Conservation (phyloP, 2,888 invertebrate species). For the Ophraella communa region DNA sequence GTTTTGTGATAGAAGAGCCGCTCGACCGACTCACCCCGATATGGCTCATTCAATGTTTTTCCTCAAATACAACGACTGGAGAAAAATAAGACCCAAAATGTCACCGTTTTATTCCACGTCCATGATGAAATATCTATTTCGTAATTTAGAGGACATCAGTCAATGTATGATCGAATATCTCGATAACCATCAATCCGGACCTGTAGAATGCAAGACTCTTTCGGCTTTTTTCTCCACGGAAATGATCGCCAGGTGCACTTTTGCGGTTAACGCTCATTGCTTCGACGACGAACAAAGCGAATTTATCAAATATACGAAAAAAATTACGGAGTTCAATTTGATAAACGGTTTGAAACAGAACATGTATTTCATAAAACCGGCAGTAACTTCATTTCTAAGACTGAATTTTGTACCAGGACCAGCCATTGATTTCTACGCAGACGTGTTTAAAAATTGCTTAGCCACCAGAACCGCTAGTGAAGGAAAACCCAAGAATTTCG, state of each 20-base stretch:
- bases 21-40: conserved; percentile 57
- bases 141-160: conserved; percentile 50
- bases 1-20: conserved; percentile 60
- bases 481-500: conserved; percentile 62
- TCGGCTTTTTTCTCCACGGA: conserved; percentile 58
- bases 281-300: conserved; percentile 53
- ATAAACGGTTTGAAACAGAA: conserved; percentile 42
- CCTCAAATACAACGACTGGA: conserved; percentile 63
- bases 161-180: conserved; percentile 5
- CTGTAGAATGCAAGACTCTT: conserved; percentile 50
- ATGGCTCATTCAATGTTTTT: conserved; percentile 58
- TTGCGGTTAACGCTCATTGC: conserved; percentile 57
- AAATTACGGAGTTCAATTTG: conserved; percentile 50
- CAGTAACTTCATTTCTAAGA: conserved; percentile 41
- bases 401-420: conserved; percentile 44
- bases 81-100: conserved; percentile 61
- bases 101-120: conserved; percentile 64
- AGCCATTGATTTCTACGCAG: conserved; percentile 45
- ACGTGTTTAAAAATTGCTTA: conserved; percentile 49
- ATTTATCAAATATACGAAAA: conserved; percentile 53
- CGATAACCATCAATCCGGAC: conserved; percentile 3
- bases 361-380: conserved; percentile 45
- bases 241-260: conserved; percentile 60
- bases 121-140: conserved; percentile 64
- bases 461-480: conserved; percentile 35